Conservation (phyloP, 2,113 vertebrate genomes). For the Columba janthina region DNA sequence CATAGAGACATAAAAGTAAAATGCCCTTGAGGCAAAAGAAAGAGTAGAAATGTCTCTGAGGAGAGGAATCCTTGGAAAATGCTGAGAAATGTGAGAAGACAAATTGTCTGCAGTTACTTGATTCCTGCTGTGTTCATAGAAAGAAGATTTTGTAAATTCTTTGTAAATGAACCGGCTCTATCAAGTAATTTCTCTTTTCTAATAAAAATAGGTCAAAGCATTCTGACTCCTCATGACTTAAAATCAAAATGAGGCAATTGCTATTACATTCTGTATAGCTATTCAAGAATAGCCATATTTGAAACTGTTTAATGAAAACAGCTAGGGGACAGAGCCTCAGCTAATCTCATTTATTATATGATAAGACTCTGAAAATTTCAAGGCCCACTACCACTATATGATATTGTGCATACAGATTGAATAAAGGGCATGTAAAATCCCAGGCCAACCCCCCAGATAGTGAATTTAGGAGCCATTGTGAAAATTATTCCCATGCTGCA, state of each 20-base stretch:
- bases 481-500: not conserved
- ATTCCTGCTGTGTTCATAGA: not conserved
- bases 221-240: not conserved
- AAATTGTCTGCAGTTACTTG: not conserved
- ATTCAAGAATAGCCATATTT: not conserved
- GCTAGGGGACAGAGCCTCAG: not conserved
- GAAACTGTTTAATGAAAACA: not conserved
- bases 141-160: conserved; percentile 12
- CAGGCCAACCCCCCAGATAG: not conserved
- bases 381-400: not conserved
- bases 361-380: not conserved
- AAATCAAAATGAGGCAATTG: not conserved
- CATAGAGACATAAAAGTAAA: not conserved
- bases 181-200: not conserved
- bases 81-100: not conserved
- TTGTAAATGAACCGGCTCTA: not conserved
- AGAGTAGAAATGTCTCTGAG: not conserved
- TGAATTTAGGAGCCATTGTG: not conserved
- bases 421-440: not conserved
- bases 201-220: not conserved
- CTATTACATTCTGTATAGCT: not conserved
- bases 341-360: not conserved
- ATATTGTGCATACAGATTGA: not conserved
- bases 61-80: not conserved
- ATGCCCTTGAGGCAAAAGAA: not conserved